phyloP scores from a whole-genome alignment of 2,888 invertebrate genomes.

The Spilarctia lutea region DNA sequence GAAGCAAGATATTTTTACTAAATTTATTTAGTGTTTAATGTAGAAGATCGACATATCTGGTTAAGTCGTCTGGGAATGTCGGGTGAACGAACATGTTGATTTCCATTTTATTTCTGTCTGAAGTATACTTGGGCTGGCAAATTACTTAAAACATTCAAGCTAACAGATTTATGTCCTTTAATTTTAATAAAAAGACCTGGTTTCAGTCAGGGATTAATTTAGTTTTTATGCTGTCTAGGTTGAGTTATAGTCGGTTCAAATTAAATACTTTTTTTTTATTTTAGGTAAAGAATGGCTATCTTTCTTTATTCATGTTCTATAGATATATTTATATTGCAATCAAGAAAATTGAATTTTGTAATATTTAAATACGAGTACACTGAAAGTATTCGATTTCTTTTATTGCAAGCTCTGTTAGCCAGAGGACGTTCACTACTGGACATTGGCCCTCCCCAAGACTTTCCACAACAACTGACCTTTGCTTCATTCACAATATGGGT shows the following conservation, averaged over 20 bases:
- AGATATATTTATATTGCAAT: background rate
- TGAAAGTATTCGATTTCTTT: background rate
- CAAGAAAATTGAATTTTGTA: background rate
- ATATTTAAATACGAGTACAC: background rate
- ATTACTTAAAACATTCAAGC: conserved; percentile 37
- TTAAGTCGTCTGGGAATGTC: conserved; percentile 49
- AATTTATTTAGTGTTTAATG: background rate
- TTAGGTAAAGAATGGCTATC: background rate
- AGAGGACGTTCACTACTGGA: no score
- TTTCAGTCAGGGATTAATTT: conserved; percentile 4
- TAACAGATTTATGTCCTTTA: conserved; percentile 36
- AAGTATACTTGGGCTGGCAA: conserved; percentile 24
- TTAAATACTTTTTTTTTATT: background rate
- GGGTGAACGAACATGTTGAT: conserved; percentile 36
- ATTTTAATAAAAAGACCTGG: conserved; percentile 23
- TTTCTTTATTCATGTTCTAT: background rate
- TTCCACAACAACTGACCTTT: no score
- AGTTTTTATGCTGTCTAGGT: conserved; percentile 8
- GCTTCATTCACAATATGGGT: no score
- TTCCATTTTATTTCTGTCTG: conserved; percentile 24
- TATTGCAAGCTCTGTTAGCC: background rate
- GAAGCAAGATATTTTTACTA: background rate
- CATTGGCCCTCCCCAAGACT: no score
- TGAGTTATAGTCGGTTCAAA: conserved; percentile 2
- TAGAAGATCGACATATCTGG: conserved; percentile 20